Base-by-base conservation (phyloP, 2,888 invertebrate genomes). In the Drosophila diplacantha region DNA sequence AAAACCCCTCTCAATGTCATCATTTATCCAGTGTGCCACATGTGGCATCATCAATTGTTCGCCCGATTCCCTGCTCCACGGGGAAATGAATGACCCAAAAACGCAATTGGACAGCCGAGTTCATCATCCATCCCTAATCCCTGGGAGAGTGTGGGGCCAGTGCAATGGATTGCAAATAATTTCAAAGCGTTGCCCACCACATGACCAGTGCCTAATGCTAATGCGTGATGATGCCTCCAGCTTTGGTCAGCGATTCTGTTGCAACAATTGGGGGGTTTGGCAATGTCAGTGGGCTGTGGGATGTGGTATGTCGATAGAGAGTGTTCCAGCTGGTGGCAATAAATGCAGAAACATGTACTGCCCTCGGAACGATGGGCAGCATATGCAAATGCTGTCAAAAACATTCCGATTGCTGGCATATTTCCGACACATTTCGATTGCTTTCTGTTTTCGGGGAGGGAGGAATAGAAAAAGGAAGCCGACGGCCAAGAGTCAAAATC, bases 381-480 rank as follows among this genome's bases (percentile, higher is more conserved):
- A 71, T 68, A 54, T 71, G 74, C 55, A 77, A 74, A 71, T 60
- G 49, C 59, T 74, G 77, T 77, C 77, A 65, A 57, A 50, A 57
- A 24, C 41, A 67, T 63, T 60, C 16, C 26, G 41, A 66, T 44
- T 53, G 34, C 66, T 56, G 70, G 61, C 61, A 69, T 41, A 63
- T 56, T 74, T 64, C 56, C 57, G 43, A 68, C 60, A 61, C 55
- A 60, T 52, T 66, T 65, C 54, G 39, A 26, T 47, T 43, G 37
- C 49, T 44, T 64, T 59, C 22, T 26, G 22, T 22, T 52, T 35
- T 44, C 8, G 20, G 29, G 3, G 24, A 24, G 37, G 32, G 6
- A 41, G 12, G 41, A 29, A 35, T 29, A 22, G 20, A 16, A 32
- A 11, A 18, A 35, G 20, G 32, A 35, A 29, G 39, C n/a, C 34